phyloP scores from a whole-genome alignment of 1,140 invertebrate genomes.

The Pantala flavescens region DNA sequence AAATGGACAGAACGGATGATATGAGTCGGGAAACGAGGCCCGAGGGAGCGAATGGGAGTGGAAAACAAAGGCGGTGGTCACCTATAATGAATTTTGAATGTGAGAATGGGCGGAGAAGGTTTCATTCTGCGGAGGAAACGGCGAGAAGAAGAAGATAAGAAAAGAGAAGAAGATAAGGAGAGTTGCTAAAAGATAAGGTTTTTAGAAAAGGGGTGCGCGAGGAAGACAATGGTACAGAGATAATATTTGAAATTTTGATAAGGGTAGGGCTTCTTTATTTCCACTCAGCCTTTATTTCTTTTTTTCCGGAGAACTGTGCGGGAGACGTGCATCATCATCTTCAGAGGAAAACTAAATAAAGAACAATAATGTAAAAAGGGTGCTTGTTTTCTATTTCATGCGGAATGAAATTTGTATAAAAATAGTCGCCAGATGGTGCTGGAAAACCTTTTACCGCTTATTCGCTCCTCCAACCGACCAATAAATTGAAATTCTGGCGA shows the following conservation, averaged over 20 bases:
- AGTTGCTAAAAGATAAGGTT: not conserved
- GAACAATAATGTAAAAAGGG: not conserved
- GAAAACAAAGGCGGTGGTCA: slow-evolving; percentile 3
- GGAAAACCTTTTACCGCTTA: not conserved
- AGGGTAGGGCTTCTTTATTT: not conserved
- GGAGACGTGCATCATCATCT: slow-evolving; percentile 1
- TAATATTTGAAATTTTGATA: slow-evolving; percentile 9
- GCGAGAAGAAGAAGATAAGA: not conserved
- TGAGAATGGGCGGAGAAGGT: not conserved
- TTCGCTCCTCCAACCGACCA: not conserved
- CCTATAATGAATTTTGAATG: slow-evolving; percentile 10
- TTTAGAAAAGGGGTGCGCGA: not conserved
- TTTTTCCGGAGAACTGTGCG: not conserved
- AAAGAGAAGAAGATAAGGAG: not conserved
- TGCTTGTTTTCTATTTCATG: slow-evolving; percentile 1
- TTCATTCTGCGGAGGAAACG: no score
- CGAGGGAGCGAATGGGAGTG: not conserved
- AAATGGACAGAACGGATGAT: not conserved
- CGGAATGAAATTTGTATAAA: slow-evolving; percentile 3
- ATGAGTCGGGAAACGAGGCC: not conserved
- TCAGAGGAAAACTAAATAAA: not conserved
- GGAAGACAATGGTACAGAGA: not conserved
- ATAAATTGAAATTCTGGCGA: no score
- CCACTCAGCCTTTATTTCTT: not conserved
- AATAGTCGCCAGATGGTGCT: not conserved